A percentile compares a stretch with the other conserved stretches of the same genome.
These are phyloP conservation scores for Rhagophthalmus giganteus DNA, from an alignment of 2,888 invertebrate species.

Conservation along the genomic window DNA sequence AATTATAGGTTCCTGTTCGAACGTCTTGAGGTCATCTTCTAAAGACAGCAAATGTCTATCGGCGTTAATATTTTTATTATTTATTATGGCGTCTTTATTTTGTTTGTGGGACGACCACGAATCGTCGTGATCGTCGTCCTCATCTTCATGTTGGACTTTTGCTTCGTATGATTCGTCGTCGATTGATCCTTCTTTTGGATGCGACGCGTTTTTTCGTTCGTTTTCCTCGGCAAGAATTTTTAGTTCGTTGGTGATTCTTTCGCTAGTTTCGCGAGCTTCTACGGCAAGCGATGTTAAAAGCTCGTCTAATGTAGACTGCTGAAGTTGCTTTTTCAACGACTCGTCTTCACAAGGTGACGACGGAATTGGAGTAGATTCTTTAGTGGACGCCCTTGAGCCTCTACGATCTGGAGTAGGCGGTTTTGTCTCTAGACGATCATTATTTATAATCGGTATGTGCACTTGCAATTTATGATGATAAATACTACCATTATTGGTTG, in stretches of 20 bases:
- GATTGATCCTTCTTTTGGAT: not conserved
- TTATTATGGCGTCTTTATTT: not conserved
- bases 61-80: not conserved
- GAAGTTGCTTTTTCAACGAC: constrained; percentile 10
- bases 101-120: not conserved
- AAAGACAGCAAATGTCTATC: not conserved
- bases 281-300: constrained; percentile 72
- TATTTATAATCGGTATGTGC: constrained; percentile 31
- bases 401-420: constrained; percentile 46
- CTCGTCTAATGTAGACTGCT: constrained; percentile 62
- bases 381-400: constrained; percentile 37
- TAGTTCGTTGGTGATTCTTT: constrained; percentile 64
- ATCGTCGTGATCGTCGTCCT: not conserved
- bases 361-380: constrained; percentile 42
- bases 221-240: constrained; percentile 42
- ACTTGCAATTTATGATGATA: constrained; percentile 37
- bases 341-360: constrained; percentile 9
- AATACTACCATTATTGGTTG: constrained; percentile 28
- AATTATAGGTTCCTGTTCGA: not conserved
- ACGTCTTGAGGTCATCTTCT: not conserved
- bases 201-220: constrained; percentile 9
- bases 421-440: constrained; percentile 41
- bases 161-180: not conserved
- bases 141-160: too few species aligned
- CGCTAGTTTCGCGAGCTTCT: constrained; percentile 76